phyloP scores from a whole-genome alignment of 1,140 invertebrate species.

The Nephila pilipes region DNA sequence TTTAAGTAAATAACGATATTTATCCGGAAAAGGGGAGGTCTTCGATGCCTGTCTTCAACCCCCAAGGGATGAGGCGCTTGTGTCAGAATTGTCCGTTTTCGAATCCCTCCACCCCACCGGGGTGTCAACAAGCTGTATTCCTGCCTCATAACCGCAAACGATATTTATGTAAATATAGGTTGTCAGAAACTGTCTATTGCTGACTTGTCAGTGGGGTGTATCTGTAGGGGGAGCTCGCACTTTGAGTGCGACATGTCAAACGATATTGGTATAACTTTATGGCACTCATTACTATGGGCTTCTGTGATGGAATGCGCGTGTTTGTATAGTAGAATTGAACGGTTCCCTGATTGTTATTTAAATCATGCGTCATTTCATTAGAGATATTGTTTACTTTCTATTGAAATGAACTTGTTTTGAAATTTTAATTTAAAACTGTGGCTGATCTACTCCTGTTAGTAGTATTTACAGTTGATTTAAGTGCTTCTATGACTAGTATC shows the following conservation, averaged over 20 bases:
- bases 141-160: slow-evolving; percentile 49
- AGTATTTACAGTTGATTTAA: no score
- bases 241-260: slow-evolving; percentile 24
- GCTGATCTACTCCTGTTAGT: no score
- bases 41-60: neutral
- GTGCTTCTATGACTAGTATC: no score
- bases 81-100: slow-evolving; percentile 39
- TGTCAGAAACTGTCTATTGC: neutral
- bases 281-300: neutral
- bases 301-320: neutral
- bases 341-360: neutral
- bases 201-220: slow-evolving; percentile 37
- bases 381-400: neutral
- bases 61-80: neutral
- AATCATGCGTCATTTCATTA: neutral
- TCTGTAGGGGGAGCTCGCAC: neutral
- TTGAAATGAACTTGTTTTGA: neutral
- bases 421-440: no score
- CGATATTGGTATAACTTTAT: slow-evolving; percentile 32
- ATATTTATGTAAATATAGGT: slow-evolving; percentile 55
- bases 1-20: slow-evolving; percentile 70
- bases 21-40: neutral
- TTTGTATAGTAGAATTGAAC: neutral
- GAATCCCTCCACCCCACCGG: neutral
- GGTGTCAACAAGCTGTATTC: slow-evolving; percentile 53